Percentiles rank a stretch among this genome's conserved stretches.
These are phyloP conservation scores for Penelope pileata DNA, from an alignment of 2,113 vertebrate genomes.

Conservation along the genomic window DNA sequence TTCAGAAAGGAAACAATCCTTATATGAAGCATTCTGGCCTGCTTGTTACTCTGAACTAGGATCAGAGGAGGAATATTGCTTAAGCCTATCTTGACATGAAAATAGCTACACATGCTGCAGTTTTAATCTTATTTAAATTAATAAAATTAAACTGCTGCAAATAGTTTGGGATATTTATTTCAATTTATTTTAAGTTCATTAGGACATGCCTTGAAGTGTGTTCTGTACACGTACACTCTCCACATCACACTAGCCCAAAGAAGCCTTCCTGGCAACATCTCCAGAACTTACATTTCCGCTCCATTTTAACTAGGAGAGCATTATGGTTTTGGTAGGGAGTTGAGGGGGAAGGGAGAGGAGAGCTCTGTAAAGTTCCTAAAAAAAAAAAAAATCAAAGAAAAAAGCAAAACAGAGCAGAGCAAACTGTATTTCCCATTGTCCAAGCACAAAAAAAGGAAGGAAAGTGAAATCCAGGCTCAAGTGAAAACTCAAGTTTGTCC, in stretches of 20 bases:
- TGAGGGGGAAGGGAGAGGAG: too few relatives aligned
- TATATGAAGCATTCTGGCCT: not conserved
- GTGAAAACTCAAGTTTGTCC: not conserved
- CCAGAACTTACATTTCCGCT: not conserved
- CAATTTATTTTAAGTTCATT: conserved; percentile 54
- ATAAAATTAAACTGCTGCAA: conserved; percentile 43
- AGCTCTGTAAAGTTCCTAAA: too few relatives aligned
- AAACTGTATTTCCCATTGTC: not conserved
- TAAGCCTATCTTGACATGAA: conserved; percentile 31
- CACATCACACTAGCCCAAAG: not conserved
- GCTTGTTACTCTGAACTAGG: not conserved
- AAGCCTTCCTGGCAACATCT: not conserved
- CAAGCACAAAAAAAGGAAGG: not conserved
- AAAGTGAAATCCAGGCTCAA: not conserved
- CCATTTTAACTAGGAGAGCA: not conserved
- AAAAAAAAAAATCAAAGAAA: not conserved
- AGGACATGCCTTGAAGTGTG: conserved; percentile 5
- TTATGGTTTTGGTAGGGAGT: not conserved
- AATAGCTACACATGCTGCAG: not conserved
- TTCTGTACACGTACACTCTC: conserved; percentile 22
- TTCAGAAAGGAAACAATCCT: not conserved
- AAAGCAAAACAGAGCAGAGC: not conserved
- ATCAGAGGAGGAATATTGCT: conserved; percentile 22
- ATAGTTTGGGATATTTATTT: conserved; percentile 37
- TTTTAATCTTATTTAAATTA: conserved; percentile 55